Evolutionary conservation across 1,140 invertebrate species (phyloP).

Genomic region (Drosophila pseudoobscura): DNA sequence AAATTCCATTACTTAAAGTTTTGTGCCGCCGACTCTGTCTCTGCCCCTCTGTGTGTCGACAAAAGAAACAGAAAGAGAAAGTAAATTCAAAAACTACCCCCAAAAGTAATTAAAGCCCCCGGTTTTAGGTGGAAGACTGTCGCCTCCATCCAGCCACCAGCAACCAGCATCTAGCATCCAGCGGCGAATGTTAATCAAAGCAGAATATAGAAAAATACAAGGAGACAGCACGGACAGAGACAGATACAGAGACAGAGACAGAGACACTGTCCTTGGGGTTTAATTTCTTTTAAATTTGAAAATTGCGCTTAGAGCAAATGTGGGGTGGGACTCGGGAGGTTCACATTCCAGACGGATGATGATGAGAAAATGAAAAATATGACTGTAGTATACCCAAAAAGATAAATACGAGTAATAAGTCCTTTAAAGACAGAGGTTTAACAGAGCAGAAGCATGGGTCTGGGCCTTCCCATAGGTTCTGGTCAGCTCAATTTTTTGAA

Average conservation of each 20-base stretch:
- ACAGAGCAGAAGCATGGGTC: no score
- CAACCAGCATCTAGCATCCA: constrained; percentile 1
- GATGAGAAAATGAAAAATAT: neutral
- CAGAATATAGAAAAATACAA: constrained; percentile 64
- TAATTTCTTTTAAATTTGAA: constrained; percentile 77
- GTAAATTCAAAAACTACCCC: constrained; percentile 67
- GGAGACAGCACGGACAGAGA: constrained; percentile 29
- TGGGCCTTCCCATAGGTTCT: no score
- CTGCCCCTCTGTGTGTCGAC: constrained; percentile 7
- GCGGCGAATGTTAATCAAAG: constrained; percentile 75
- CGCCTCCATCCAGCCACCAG: constrained; percentile 1
- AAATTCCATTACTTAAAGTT: constrained; percentile 44
- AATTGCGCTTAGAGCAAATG: constrained; percentile 50
- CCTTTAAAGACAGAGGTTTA: no score
- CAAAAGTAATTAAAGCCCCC: constrained; percentile 77
- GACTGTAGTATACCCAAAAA: neutral
- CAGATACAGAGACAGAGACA: constrained; percentile 25
- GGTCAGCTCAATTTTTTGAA: neutral
- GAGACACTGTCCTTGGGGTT: constrained; percentile 69
- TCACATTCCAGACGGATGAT: neutral
- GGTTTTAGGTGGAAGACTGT: constrained; percentile 18
- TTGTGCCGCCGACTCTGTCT: constrained; percentile 30
- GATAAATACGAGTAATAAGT: no score
- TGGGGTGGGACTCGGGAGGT: constrained; percentile 2
- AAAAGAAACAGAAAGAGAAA: constrained; percentile 12